Evolutionary conservation across 2,888 invertebrate species (phyloP).

Genomic region (Pilophorus perplexus): DNA sequence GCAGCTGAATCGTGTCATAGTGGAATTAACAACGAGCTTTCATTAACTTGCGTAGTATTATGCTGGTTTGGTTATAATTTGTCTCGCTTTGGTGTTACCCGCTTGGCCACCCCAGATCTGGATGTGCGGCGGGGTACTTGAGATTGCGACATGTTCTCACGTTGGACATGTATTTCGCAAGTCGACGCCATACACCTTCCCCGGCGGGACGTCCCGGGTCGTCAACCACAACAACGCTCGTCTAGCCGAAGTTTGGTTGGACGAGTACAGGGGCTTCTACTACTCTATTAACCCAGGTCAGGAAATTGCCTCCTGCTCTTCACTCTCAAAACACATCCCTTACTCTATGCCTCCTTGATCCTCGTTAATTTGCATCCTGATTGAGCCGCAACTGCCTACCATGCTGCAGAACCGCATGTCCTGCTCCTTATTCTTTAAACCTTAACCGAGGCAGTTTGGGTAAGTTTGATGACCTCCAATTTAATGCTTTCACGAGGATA

Average conservation of each 20-base stretch:
- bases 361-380: background rate
- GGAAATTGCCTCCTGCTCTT: slow-evolving; percentile 32
- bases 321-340: too few species aligned
- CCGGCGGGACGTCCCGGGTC: slow-evolving; percentile 93
- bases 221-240: slow-evolving; percentile 99
- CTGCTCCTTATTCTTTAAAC: too few species aligned
- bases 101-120: slow-evolving; percentile 67
- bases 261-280: slow-evolving; percentile 98
- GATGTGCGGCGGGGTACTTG: slow-evolving; percentile 95
- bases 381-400: too few species aligned
- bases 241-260: slow-evolving; percentile 98
- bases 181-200: slow-evolving; percentile 97
- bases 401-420: too few species aligned
- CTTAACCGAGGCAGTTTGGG: too few species aligned
- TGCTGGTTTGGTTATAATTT: slow-evolving; percentile 18
- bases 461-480: too few species aligned
- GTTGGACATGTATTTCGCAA: slow-evolving; percentile 97
- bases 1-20: too few species aligned
- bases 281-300: slow-evolving; percentile 97
- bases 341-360: background rate
- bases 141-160: slow-evolving; percentile 91
- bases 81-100: background rate
- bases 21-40: too few species aligned
- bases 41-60: slow-evolving; percentile 10
- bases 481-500: too few species aligned